phyloP scores from a whole-genome alignment of 2,888 invertebrate species.

The Scelioninae gen. 1 region DNA sequence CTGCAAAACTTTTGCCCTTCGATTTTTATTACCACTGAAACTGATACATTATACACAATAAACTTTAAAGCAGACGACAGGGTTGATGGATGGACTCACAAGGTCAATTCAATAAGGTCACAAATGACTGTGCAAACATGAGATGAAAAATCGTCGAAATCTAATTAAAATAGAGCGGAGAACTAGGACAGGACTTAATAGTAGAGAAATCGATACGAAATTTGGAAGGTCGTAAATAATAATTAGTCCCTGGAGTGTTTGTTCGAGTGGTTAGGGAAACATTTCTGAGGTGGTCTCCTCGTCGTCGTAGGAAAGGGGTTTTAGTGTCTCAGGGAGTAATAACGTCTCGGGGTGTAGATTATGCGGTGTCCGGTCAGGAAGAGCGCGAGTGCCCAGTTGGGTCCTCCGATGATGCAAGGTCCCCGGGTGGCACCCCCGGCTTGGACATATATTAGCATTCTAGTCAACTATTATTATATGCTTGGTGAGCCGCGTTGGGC shows the following conservation, averaged over 20 bases:
- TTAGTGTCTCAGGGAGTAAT: constrained; percentile 84
- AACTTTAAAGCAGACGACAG: no score
- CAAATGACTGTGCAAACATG: no score
- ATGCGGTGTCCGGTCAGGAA: constrained; percentile 83
- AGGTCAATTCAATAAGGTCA: no score
- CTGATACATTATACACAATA: no score
- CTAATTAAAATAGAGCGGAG: not conserved
- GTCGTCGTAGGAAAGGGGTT: constrained; percentile 75
- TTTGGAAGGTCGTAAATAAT: constrained; percentile 62
- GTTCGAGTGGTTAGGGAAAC: constrained; percentile 67
- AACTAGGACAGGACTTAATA: constrained; percentile 15
- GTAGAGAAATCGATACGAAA: constrained; percentile 37
- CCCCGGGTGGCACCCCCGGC: constrained; percentile 81
- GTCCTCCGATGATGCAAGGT: constrained; percentile 84
- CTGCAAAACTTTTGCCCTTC: no score
- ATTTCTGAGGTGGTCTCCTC: constrained; percentile 71
- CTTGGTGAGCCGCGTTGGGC: constrained; percentile 83
- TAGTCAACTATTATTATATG: constrained; percentile 84
- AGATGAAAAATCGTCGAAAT: no score
- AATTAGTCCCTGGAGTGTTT: constrained; percentile 77
- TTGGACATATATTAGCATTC: constrained; percentile 84
- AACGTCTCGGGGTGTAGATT: constrained; percentile 84
- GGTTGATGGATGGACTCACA: no score
- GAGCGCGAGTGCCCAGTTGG: constrained; percentile 83
- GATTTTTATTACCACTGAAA: no score